Evolutionary conservation across 1,140 invertebrate genomes (phyloP).

Genomic region (Holotrichia oblita): DNA sequence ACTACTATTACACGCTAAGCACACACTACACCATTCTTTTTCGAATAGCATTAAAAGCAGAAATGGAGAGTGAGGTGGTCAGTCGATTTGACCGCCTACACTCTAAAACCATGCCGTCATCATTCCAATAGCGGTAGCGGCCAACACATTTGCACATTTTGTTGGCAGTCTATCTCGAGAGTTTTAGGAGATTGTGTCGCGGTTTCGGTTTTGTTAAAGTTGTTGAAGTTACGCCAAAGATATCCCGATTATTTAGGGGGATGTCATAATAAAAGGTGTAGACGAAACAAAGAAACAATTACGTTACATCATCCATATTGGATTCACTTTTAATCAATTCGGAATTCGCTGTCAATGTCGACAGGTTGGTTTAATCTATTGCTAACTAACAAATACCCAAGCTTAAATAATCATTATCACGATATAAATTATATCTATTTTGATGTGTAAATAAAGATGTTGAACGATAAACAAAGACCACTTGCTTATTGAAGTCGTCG

Average conservation of each 20-base stretch:
- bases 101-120: conserved; percentile 17
- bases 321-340: conserved; percentile 9
- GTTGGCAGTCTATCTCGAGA: conserved; percentile 9
- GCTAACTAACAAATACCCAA: neutral
- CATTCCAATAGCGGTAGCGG: conserved; percentile 9
- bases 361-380: neutral
- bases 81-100: conserved; percentile 25
- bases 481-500: neutral
- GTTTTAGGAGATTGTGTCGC: conserved; percentile 14
- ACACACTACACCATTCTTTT: conserved; percentile 3
- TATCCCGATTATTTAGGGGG: neutral
- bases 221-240: conserved; percentile 11
- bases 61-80: neutral
- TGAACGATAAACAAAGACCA: neutral
- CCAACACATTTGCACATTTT: neutral
- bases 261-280: neutral
- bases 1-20: conserved; percentile 17
- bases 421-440: neutral
- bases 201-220: neutral
- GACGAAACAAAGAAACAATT: too few relatives aligned
- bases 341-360: conserved; percentile 28
- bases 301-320: neutral
- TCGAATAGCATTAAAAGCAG: neutral
- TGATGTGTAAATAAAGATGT: neutral
- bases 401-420: neutral